A percentile compares a stretch with the other conserved stretches of the same genome.
phyloP scores from a whole-genome alignment of 1,140 invertebrate species.

The Hyles vespertilio region DNA sequence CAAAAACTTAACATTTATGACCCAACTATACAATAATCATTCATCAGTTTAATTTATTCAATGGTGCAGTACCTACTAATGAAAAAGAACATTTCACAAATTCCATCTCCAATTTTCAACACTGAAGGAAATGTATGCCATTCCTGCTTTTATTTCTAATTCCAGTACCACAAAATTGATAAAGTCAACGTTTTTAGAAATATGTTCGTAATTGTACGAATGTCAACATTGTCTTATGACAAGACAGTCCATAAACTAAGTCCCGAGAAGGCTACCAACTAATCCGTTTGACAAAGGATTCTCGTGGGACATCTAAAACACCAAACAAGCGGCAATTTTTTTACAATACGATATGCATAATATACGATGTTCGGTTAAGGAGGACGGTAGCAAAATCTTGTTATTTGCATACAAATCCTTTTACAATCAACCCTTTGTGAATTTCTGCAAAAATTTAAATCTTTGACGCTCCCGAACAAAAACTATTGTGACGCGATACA shows the following conservation, averaged over 20 bases:
- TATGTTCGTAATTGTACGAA: background rate
- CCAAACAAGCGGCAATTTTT: conserved; percentile 32
- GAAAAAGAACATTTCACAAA: too few relatives aligned
- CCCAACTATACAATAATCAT: too few relatives aligned
- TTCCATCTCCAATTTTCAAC: too few relatives aligned
- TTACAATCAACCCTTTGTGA: conserved; percentile 48
- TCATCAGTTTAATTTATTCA: too few relatives aligned
- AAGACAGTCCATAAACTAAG: background rate
- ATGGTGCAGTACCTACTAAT: too few relatives aligned
- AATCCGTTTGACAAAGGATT: conserved; percentile 19
- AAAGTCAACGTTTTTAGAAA: too few relatives aligned
- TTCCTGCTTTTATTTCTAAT: too few relatives aligned
- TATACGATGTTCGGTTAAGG: background rate
- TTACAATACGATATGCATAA: conserved; percentile 38
- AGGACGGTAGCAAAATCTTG: conserved; percentile 62
- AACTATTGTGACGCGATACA: conserved; percentile 20
- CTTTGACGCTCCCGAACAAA: conserved; percentile 50
- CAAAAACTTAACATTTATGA: too few relatives aligned
- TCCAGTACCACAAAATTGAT: too few relatives aligned
- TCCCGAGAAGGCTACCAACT: conserved; percentile 33
- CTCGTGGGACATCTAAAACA: conserved; percentile 31
- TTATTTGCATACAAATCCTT: conserved; percentile 66
- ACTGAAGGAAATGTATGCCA: too few relatives aligned
- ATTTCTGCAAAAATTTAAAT: conserved; percentile 49
- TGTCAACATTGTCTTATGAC: background rate